Evolutionary conservation across 1,140 invertebrate species (phyloP), one percentile per base, ranked within the genome.

Genomic region (Patella vulgata): DNA sequence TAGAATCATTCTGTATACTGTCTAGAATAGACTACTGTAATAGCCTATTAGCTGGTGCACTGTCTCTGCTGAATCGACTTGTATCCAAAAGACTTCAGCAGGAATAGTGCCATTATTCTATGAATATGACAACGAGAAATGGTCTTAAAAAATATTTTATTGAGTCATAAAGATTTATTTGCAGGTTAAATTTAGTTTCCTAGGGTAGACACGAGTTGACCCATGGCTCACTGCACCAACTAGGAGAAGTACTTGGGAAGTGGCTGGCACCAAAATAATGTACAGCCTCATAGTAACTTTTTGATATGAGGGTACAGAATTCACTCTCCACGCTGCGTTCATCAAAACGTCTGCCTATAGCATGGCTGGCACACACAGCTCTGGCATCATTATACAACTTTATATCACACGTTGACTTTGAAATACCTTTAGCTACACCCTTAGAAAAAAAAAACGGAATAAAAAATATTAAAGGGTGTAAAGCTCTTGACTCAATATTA

Each of bases 151-250:
- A n/a, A n/a, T n/a, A n/a, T n/a, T n/a, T n/a, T n/a, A n/a, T n/a
- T n/a, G n/a, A n/a, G n/a, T n/a, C n/a, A n/a, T n/a, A n/a, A n/a
- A n/a, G n/a, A n/a, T n/a, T n/a, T n/a, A n/a, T n/a, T n/a, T n/a
- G n/a, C n/a, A n/a, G n/a, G n/a, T n/a, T n/a, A n/a, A n/a, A n/a
- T n/a, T n/a, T n/a, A n/a, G n/a, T n/a, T n/a, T n/a, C n/a, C 21
- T 47, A 47, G 3, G 21, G 9, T 21, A 25, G 23, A 25, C 46
- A 48, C 5, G n/a, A 14, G 3, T 23, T 48, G 12, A 48, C 46
- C 46, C 46, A 48, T 17, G n/a, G 14, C 23, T 48, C 21, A 6
- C 21, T 25, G 28, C 46, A 48, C 46, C 46, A 48, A 48, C 46
- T 48, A 14, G 46, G 5, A 3, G 46, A 48, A 2, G 14, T 25